Percentiles rank a stretch among this genome's conserved stretches.
Conservation (phyloP, 2,888 invertebrate genomes). For the Pristionchus fissidentatus region DNA sequence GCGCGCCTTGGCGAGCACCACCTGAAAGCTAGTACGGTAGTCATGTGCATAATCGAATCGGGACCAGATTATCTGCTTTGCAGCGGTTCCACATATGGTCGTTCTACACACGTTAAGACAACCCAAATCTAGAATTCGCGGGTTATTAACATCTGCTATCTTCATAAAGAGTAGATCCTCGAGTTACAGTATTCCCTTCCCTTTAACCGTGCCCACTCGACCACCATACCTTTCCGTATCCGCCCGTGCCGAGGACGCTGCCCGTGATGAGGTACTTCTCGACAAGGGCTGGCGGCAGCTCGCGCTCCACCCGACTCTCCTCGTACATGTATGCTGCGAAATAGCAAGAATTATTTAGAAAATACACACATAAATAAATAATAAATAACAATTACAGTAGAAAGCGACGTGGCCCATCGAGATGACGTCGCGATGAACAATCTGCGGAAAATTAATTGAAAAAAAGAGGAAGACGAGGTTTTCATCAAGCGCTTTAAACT, state of each 20-base stretch:
- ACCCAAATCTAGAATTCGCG: too few relatives aligned
- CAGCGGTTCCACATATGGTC: too few relatives aligned
- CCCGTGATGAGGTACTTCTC: conserved; percentile 58
- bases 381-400: conserved; percentile 46
- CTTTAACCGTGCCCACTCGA: background rate
- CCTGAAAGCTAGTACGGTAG: too few relatives aligned
- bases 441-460: background rate
- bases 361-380: background rate
- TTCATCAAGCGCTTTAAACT: too few relatives aligned
- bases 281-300: conserved; percentile 55
- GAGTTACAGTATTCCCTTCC: background rate
- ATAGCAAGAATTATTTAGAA: too few relatives aligned
- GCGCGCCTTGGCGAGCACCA: conserved; percentile 45
- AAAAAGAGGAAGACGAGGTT: background rate
- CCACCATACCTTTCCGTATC: conserved; percentile 58
- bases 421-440: conserved; percentile 56
- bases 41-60: too few relatives aligned
- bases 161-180: too few relatives aligned
- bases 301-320: conserved; percentile 41
- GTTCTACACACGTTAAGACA: too few relatives aligned
- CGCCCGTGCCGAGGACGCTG: conserved; percentile 60
- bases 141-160: too few relatives aligned
- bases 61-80: too few relatives aligned
- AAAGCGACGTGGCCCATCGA: conserved; percentile 54
- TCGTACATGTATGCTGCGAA: conserved; percentile 61